These are phyloP conservation scores for Drosophila engyochracea DNA, from an alignment of 2,888 invertebrate genomes.

Conservation along the genomic window DNA sequence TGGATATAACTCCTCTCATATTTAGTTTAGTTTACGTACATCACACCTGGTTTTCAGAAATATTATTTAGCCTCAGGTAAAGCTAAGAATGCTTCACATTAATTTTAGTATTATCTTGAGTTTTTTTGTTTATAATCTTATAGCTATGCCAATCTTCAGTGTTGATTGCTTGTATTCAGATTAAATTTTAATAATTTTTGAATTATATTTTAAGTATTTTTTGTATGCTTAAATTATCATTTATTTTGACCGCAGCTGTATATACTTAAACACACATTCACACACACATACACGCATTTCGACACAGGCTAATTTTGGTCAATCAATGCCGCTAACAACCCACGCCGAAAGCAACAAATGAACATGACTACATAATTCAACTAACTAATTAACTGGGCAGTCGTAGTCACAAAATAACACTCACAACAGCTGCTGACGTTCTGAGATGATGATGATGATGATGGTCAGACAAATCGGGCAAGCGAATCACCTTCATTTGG, in stretches of 20 bases:
- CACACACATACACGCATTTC: constrained; percentile 3
- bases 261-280: not conserved
- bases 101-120: not conserved
- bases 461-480: constrained; percentile 35
- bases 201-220: not conserved
- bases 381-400: constrained; percentile 65
- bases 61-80: no score
- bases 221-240: not conserved
- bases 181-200: not conserved
- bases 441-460: constrained; percentile 37
- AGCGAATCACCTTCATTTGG: constrained; percentile 56
- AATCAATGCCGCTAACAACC: constrained; percentile 72
- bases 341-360: constrained; percentile 44
- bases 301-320: constrained; percentile 67
- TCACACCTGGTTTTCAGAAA: not conserved
- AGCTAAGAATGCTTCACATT: not conserved
- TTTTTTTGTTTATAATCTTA: not conserved
- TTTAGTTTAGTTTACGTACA: not conserved
- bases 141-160: not conserved
- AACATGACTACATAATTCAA: constrained; percentile 49
- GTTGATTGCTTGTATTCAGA: not conserved
- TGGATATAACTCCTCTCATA: accelerated
- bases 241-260: not conserved
- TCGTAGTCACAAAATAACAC: constrained; percentile 38
- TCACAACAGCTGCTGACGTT: constrained; percentile 24